Conservation (phyloP, 2,113 vertebrate species). For the Crypturellus undulatus region DNA sequence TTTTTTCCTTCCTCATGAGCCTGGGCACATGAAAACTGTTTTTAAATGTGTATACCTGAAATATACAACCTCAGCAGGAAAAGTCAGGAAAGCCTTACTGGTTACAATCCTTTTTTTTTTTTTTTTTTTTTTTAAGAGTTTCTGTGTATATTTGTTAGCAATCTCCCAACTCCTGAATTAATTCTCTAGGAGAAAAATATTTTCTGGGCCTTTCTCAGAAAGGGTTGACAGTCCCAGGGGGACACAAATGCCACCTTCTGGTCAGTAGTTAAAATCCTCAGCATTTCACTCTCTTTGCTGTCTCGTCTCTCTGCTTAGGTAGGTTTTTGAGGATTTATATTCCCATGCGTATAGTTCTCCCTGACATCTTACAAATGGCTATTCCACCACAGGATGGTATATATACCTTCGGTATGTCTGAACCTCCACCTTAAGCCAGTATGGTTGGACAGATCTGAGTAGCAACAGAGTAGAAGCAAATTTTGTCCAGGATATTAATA, state of each 20-base stretch:
- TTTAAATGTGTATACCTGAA: rapidly evolving
- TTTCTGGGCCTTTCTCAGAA: not conserved
- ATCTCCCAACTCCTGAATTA: not conserved
- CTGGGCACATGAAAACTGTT: not conserved
- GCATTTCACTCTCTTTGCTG: not conserved
- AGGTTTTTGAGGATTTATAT: not conserved
- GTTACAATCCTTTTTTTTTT: not conserved
- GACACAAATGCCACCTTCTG: not conserved
- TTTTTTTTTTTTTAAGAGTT: not conserved
- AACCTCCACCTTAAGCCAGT: not conserved
- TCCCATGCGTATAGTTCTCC: not conserved
- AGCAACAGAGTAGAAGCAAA: not conserved
- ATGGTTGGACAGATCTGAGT: not conserved
- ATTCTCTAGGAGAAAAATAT: not conserved
- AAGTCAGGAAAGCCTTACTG: not conserved
- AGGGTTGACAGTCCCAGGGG: not conserved
- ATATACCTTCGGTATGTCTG: not conserved
- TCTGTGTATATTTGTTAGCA: not conserved
- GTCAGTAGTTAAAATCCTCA: not conserved
- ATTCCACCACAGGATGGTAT: not conserved
- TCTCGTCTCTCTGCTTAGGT: not conserved
- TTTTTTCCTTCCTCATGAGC: not conserved
- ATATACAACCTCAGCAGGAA: not conserved
- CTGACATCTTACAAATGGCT: not conserved
- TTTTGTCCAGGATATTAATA: not conserved